Percentiles rank a stretch among this genome's conserved stretches.
phyloP scores from a whole-genome alignment of 2,888 invertebrate genomes.

The Xanthia togata region DNA sequence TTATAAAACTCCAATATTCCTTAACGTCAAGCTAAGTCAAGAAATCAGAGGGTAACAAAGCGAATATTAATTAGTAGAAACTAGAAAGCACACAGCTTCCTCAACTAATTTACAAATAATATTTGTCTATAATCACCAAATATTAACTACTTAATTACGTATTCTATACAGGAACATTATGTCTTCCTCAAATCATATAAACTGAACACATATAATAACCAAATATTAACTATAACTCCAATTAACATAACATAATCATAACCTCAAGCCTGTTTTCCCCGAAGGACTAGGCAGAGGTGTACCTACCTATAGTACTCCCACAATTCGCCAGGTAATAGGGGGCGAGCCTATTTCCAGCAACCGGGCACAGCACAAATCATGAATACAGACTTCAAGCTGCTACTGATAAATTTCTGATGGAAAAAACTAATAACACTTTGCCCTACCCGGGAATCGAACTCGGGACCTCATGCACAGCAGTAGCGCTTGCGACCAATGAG shows the following conservation, averaged over 20 bases:
- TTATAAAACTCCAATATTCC: neutral
- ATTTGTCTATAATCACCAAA: slow-evolving; percentile 23
- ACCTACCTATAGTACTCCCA: no score
- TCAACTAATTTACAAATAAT: slow-evolving; percentile 12
- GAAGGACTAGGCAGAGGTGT: no score
- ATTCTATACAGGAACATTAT: neutral
- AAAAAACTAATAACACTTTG: no score
- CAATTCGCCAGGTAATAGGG: no score
- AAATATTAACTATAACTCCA: neutral
- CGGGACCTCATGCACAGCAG: no score
- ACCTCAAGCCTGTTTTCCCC: no score
- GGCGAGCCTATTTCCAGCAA: no score
- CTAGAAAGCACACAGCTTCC: neutral
- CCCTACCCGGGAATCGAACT: no score
- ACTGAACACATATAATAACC: slow-evolving; percentile 3
- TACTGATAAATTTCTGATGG: no score
- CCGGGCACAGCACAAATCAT: no score
- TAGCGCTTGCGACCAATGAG: no score
- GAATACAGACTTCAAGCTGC: no score
- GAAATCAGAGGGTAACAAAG: neutral
- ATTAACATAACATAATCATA: neutral
- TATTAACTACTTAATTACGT: neutral
- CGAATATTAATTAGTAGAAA: neutral
- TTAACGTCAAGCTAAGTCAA: neutral
- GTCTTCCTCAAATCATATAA: neutral